Evolutionary conservation across 2,888 invertebrate genomes (phyloP), one percentile per base, ranked within the genome.

Genomic region (Thalpophila matura): DNA sequence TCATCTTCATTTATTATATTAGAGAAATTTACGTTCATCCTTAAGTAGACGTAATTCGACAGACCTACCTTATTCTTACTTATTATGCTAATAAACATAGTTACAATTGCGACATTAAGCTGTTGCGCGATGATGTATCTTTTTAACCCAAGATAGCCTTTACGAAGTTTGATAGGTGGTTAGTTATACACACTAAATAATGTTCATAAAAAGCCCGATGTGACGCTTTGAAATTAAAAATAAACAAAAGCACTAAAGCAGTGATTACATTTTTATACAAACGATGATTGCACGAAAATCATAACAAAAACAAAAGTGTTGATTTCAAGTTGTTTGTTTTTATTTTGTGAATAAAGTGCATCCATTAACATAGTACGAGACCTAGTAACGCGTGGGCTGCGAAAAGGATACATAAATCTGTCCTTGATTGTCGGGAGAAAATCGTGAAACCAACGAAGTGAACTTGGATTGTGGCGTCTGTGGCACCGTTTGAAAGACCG

Each of bases 361-460:
- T 80, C 77, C 73, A 85, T 84, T 81, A 80, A 75, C 81, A 76
- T 80, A 70, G 77, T 81, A 75, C 75, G 67, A 80, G 82, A 83
- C 82, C 69, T 80, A 66, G 74, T 70, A 78, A 73, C 58, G 89
- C 87, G 91, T 91, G 86, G 91, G 91, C 82, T 67, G 86, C 74
- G 77, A 73, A 80, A 86, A 86, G 85, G 85, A 86, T 82, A 82
- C 84, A 91, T 92, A 92, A 92, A 92, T 91, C 89, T 86, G 85
- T 88, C 86, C 77, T 74, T 79, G 84, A 87, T 86, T 89, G 90
- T 89, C 82, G 81, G 78, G 90, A 83, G 90, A 87, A 90, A 91
- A 89, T 86, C 84, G 83, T 85, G 87, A 86, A 89, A 88, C 81
- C 81, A 84, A 86, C 82, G 81, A 77, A 77, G 74, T 79, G 81